phyloP scores from a whole-genome alignment of 2,888 invertebrate species.

The Acronicta aceris region DNA sequence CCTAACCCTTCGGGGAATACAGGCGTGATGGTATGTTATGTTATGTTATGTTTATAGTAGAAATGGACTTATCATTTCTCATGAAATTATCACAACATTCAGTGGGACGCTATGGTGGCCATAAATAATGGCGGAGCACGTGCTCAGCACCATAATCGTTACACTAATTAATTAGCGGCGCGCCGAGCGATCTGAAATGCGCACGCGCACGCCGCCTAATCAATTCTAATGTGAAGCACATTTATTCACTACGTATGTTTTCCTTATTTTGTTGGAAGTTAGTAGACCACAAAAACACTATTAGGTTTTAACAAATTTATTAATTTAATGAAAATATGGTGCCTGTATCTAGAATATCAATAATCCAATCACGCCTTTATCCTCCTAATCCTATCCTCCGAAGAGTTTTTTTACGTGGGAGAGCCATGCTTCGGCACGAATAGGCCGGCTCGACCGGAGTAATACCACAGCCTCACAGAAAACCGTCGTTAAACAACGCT shows the following conservation, averaged over 20 bases:
- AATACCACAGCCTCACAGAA: no score
- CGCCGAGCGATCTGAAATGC: conserved; percentile 68
- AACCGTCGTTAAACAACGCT: no score
- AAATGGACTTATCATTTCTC: conserved; percentile 12
- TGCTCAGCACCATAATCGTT: conserved; percentile 63
- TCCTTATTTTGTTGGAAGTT: neutral
- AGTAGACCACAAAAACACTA: neutral
- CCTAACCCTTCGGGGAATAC: no score
- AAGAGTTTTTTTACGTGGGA: no score
- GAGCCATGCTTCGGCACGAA: no score
- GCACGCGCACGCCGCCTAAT: conserved; percentile 68
- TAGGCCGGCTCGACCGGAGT: no score
- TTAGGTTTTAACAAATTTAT: neutral
- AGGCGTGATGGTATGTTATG: no score
- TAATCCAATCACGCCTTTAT: no score
- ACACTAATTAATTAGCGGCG: conserved; percentile 74
- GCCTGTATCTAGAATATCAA: no score
- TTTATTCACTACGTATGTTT: conserved; percentile 50
- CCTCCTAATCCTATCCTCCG: no score
- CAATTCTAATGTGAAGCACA: conserved; percentile 71
- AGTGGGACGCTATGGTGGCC: conserved; percentile 31
- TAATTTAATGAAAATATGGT: neutral
- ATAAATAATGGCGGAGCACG: conserved; percentile 54
- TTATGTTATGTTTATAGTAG: no score
- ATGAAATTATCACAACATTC: conserved; percentile 36